phyloP scores from a whole-genome alignment of 2,113 vertebrate genomes.

The Crotalus horridus region DNA sequence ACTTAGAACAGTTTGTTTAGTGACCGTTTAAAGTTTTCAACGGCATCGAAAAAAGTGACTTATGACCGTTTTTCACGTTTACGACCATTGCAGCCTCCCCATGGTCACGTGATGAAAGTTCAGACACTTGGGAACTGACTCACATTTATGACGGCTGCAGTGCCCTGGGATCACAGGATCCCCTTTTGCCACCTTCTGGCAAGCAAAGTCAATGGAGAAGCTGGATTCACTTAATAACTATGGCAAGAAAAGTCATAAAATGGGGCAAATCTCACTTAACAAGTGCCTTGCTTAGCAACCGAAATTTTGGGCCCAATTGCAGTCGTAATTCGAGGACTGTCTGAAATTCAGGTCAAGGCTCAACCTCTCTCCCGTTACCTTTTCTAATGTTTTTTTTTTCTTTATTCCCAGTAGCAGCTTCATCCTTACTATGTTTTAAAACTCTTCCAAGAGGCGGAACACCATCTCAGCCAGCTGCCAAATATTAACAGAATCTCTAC shows the following conservation, averaged over 20 bases:
- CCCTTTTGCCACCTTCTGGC: too few species aligned
- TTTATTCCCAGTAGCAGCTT: constrained; percentile 88
- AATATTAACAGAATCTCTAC: constrained; percentile 84
- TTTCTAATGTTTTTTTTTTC: constrained; percentile 30
- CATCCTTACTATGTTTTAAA: constrained; percentile 89
- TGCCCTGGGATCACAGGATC: too few species aligned
- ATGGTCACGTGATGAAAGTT: too few species aligned
- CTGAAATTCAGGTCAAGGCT: background rate
- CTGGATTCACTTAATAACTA: background rate
- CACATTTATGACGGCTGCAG: too few species aligned
- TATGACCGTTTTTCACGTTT: too few species aligned
- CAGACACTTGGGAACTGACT: too few species aligned
- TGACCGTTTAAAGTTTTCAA: too few species aligned
- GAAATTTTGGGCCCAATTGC: background rate
- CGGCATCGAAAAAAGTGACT: too few species aligned
- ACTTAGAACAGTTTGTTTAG: too few species aligned
- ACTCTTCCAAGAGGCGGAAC: constrained; percentile 85
- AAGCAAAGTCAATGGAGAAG: background rate
- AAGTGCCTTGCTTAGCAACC: background rate
- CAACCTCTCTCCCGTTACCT: constrained; percentile 20
- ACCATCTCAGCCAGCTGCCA: constrained; percentile 80
- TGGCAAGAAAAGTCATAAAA: too few species aligned
- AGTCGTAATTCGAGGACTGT: background rate
- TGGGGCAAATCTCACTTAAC: background rate
- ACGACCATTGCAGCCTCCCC: too few species aligned